Conservation (phyloP, 2,888 invertebrate species). For the Himalopsyche kuldschensis region DNA sequence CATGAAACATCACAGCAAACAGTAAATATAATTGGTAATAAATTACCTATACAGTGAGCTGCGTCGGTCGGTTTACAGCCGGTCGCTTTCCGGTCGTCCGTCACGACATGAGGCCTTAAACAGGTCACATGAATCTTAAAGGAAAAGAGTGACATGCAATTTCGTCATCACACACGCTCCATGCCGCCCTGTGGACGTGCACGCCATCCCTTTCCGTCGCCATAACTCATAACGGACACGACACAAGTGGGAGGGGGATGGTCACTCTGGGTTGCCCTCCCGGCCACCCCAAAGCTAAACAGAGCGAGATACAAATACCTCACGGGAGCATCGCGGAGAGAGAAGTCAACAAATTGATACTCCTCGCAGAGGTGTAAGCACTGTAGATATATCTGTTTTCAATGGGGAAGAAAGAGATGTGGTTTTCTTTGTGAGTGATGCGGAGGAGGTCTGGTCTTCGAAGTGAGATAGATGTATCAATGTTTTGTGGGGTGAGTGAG, state of each 20-base stretch:
- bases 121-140: slow-evolving; percentile 41
- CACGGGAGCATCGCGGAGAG: slow-evolving; percentile 16
- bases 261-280: slow-evolving; percentile 4
- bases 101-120: slow-evolving; percentile 35
- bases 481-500: slow-evolving; percentile 57
- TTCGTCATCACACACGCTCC: slow-evolving; percentile 52
- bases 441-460: background rate
- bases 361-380: background rate
- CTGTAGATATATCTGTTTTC: slow-evolving; percentile 13
- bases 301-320: slow-evolving; percentile 13
- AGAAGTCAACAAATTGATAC: slow-evolving; percentile 23
- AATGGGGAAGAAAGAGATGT: slow-evolving; percentile 4
- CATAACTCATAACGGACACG: slow-evolving; percentile 52
- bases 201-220: slow-evolving; percentile 51
- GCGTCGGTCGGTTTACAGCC: slow-evolving; percentile 12
- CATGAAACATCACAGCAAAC: slow-evolving; percentile 9
- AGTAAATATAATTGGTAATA: slow-evolving; percentile 30
- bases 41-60: slow-evolving; percentile 18
- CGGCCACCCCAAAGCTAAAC: slow-evolving; percentile 2
- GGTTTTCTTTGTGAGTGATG: background rate
- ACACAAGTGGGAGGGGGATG: slow-evolving; percentile 32
- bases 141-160: slow-evolving; percentile 49
- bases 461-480: slow-evolving; percentile 1
- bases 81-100: slow-evolving; percentile 36
- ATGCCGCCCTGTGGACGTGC: slow-evolving; percentile 36